Base-by-base conservation (phyloP, 2,113 vertebrate species). In the Strix aluco region DNA sequence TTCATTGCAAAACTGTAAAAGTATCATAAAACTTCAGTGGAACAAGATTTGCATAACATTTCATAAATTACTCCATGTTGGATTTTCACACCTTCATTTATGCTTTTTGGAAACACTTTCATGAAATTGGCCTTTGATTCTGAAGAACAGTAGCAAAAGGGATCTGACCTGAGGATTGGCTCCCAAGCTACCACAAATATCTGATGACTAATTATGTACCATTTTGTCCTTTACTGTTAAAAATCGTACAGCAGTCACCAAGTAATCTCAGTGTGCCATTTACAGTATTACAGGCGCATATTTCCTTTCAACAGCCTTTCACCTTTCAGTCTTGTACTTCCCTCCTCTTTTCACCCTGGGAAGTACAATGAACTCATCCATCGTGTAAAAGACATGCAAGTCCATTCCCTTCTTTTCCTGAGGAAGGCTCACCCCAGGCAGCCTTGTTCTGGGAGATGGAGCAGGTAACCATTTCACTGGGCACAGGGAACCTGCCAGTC, bases 361-460 rank as follows among this genome's bases (percentile, higher is more conserved):
- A 69, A 88, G 3, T 20, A 14, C 25, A 36, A 19, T 17, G 22
- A 81, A 66, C 8, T 44, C 40, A 72, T 29, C 20, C 0, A 0
- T 11, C 2, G 0, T 9, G 8, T 44, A 73, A 80, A 67, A 91
- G 29, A 59, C 0, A 1, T 3, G 7, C 10, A 59, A 26, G 8
- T 65, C 13, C 34, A 9, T 38, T 42, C 19, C 9, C 21, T 51
- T 63, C 15, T 55, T 79, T 38, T 32, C 22, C 71, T 74, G 22
- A 69, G 29, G 29, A 75, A 72, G 26, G 32, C 6, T 92, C 13
- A 42, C 7, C 23, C 16, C 2, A 0, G 19, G 13, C 8, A 86
- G 38, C 9, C 25, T 38, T 77, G 6, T 13, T 62, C 44, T 57
- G 32, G 65, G 47, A 67, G 18, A 58, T 25, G 29, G 15, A 29